Base-by-base conservation (phyloP, 2,888 invertebrate species). In the Polymixis flavicincta region DNA sequence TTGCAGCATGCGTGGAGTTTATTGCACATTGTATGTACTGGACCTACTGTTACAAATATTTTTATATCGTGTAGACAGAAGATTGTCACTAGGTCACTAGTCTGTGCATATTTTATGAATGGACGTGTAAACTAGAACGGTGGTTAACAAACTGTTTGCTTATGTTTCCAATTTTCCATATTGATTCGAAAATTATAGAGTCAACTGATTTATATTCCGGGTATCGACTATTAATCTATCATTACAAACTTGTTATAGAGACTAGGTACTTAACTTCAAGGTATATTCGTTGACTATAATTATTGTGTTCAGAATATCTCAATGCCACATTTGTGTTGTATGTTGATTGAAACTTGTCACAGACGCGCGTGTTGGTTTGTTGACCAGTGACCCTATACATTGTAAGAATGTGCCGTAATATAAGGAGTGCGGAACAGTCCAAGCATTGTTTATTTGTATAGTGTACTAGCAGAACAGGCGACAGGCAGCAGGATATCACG, bases 51-150 rank as follows among this genome's bases (percentile, higher is more conserved):
- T 5, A 1, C 9, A 42, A 50, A 17, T 32, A 17, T n/a, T 11
- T 13, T 13, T 59, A 14, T 45, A 28, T 55, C 0, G 13, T 61
- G 52, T 0, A 54, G 13, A 55, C 68, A 57, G 65, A 60, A 59
- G 19, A 50, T 57, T 68, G 71, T 60, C 74, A 19, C 54, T 25
- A 55, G 59, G 14, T 28, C 17, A 48, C 52, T 54, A 55, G 59
- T 28, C 19, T 66, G 32, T 83, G 22, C 74, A 86, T 83, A 83
- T 71, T 83, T 83, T 57, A 83, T 83, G 80, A 86, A 84, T 74
- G 84, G 71, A 69, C 69, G 72, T 79, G 71, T 83, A 79, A 83
- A 86, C 71, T 83, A 67, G 86, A 71, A 60, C 86, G 19, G 28
- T 70, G 55, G 17, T 68, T 28, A 42, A 73, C 79, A 25, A 67